Conservation (phyloP, 1,140 invertebrate species). For the Colletes gigas region DNA sequence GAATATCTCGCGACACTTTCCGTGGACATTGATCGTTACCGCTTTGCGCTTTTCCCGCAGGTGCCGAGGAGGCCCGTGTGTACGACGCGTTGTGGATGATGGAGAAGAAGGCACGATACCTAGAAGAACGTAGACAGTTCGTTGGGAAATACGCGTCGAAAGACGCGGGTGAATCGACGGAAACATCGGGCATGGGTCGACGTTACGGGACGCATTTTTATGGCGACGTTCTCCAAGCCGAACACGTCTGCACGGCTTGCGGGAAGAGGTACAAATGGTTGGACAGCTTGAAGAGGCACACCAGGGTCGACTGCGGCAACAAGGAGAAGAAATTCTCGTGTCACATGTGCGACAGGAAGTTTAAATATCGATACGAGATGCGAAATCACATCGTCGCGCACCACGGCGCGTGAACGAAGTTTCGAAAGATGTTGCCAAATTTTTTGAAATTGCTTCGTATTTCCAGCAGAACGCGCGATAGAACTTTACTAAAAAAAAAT, state of each 20-base stretch:
- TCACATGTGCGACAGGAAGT: conserved; percentile 71
- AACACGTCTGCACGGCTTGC: conserved; percentile 72
- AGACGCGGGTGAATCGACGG: not conserved
- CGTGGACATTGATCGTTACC: conserved; percentile 25
- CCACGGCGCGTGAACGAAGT: conserved; percentile 44
- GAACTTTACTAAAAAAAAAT: too few relatives aligned
- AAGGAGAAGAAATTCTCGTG: conserved; percentile 77
- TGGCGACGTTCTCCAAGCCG: conserved; percentile 34
- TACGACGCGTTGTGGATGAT: conserved; percentile 62
- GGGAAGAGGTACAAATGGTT: conserved; percentile 81
- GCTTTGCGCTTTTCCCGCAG: conserved; percentile 53
- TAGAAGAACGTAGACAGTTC: conserved; percentile 15
- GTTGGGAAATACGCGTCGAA: conserved; percentile 18
- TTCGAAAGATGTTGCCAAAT: not conserved
- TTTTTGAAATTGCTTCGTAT: too few relatives aligned
- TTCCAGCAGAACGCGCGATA: too few relatives aligned
- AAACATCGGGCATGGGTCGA: not conserved
- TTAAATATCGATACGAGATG: conserved; percentile 76
- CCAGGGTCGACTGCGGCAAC: conserved; percentile 82
- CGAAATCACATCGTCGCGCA: conserved; percentile 72
- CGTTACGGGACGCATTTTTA: conserved; percentile 36
- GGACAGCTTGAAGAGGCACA: conserved; percentile 80
- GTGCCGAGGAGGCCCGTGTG: conserved; percentile 32
- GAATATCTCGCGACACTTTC: not conserved
- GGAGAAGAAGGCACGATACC: conserved; percentile 57